Evolutionary conservation across 1,140 invertebrate species (phyloP).

Genomic region (Galleria mellonella): DNA sequence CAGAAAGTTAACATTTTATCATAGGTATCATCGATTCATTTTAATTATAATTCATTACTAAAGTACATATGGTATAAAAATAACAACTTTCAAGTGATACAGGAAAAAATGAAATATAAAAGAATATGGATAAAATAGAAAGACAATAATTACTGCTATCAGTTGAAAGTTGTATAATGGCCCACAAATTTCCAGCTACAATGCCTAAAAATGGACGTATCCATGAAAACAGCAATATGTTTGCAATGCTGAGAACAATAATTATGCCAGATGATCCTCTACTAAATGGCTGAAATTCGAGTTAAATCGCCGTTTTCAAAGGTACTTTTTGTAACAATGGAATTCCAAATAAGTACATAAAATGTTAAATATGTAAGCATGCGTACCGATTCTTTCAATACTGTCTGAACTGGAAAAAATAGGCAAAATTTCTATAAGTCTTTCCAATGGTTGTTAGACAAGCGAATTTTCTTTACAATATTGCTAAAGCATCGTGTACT

Average conservation of each 20-base stretch:
- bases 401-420: constrained; percentile 63
- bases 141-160: background rate
- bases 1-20: background rate
- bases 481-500: constrained; percentile 48
- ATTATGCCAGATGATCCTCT: too few relatives aligned
- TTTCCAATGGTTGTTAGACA: constrained; percentile 21
- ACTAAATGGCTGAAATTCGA: too few relatives aligned
- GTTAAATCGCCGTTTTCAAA: too few relatives aligned
- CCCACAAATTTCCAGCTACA: background rate
- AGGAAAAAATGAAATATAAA: background rate
- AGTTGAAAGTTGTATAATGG: background rate
- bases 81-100: constrained; percentile 1
- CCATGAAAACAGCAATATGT: too few relatives aligned
- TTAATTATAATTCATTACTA: background rate
- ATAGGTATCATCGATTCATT: background rate
- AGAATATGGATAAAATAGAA: background rate
- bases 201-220: background rate
- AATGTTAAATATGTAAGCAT: constrained; percentile 41
- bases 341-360: background rate
- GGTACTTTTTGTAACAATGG: too few relatives aligned
- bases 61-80: background rate
- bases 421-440: constrained; percentile 40
- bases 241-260: too few relatives aligned
- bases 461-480: constrained; percentile 34
- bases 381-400: constrained; percentile 66